Evolutionary conservation across 37 sponge, comb jelly and placozoan species (phyloP).

Genomic region (Halisarca cf. caerulea): DNA sequence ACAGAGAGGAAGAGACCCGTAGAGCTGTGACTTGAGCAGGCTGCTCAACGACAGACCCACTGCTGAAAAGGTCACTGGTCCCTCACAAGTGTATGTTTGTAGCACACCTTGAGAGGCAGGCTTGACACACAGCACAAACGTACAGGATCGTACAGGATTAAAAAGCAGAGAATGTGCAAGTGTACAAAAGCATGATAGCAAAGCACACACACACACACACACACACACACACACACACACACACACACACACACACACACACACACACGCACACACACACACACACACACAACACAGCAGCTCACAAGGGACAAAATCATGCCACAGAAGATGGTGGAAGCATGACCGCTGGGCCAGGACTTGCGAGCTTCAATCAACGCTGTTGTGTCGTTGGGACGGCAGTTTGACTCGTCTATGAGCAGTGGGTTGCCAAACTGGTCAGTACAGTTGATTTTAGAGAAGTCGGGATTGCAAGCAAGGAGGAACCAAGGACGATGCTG

Average conservation of each 20-base stretch:
- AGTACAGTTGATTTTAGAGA: conserved; percentile 57
- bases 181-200: too few species aligned
- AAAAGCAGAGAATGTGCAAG: too few species aligned
- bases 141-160: too few species aligned
- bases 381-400: neutral
- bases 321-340: conserved; percentile 17
- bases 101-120: neutral
- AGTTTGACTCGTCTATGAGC: conserved; percentile 40
- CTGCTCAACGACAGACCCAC: neutral
- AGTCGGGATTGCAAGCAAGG: conserved; percentile 61
- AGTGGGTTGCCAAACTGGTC: conserved; percentile 39
- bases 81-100: neutral
- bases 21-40: neutral
- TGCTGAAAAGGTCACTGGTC: conserved; percentile 14
- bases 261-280: neutral
- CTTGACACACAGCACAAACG: too few species aligned
- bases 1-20: neutral
- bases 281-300: neutral
- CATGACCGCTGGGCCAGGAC: conserved; percentile 75
- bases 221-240: too few species aligned
- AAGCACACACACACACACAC: too few species aligned
- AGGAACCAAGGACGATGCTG: conserved; percentile 69
- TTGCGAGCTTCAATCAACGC: conserved; percentile 29
- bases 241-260: too few species aligned
- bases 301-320: conserved; percentile 31